Percentiles rank a stretch among this genome's conserved stretches.
phyloP scores from a whole-genome alignment of 2,888 invertebrate species.

The Phrixothrix hirtus region DNA sequence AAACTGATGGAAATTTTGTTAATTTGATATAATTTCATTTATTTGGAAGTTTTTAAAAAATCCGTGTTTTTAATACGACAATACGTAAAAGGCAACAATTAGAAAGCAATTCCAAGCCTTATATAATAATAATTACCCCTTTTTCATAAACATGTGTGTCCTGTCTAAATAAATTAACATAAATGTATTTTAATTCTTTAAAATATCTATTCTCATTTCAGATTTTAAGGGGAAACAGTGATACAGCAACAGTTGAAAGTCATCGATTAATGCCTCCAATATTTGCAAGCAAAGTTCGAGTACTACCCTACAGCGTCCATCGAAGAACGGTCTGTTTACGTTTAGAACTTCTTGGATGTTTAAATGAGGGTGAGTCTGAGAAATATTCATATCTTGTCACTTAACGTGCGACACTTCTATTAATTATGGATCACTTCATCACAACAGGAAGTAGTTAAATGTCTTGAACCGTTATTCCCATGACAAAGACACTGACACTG shows the following conservation, averaged over 20 bases:
- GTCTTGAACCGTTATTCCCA: constrained; percentile 32
- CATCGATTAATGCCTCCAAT: constrained; percentile 71
- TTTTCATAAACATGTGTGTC: no score
- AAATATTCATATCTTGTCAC: constrained; percentile 46
- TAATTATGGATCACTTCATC: constrained; percentile 49
- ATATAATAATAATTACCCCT: no score
- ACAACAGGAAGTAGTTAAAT: constrained; percentile 36
- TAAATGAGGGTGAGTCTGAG: constrained; percentile 64
- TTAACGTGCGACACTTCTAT: constrained; percentile 41
- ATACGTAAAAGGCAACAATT: no score
- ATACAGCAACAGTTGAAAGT: constrained; percentile 71
- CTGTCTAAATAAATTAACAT: no score
- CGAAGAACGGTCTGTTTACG: constrained; percentile 74
- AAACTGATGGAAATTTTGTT: no score
- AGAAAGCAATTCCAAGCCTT: no score
- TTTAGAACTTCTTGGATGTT: constrained; percentile 74
- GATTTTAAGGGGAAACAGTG: constrained; percentile 74
- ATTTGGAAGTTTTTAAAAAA: no score
- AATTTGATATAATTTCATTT: no score
- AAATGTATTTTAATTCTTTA: no score
- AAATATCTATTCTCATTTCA: no score
- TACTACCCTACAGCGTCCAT: constrained; percentile 73
- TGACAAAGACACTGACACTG: constrained; percentile 42
- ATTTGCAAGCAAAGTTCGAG: constrained; percentile 70
- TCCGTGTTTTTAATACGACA: no score